Evolutionary conservation across 92 coral and sea anemone genomes (phyloP), one percentile per base, ranked within the genome.

Genomic region (Bergia sp.): DNA sequence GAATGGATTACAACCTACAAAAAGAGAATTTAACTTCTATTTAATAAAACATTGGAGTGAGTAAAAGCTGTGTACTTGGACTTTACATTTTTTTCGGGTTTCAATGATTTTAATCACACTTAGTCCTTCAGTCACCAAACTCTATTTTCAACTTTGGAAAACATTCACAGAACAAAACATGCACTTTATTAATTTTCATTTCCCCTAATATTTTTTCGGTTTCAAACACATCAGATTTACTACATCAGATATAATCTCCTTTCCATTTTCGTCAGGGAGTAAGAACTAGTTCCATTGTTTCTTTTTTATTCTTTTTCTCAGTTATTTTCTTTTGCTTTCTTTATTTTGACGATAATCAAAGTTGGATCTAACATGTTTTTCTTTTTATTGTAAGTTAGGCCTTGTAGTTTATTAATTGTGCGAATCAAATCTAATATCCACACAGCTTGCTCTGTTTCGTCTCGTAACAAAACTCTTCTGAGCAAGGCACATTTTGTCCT

Each of bases 1-100:
- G 98, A 95, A 79, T 94, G 94, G 64, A 91, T 91, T 7, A 89
- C 53, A 37, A 92, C 89, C 91, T 92, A 82, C 69, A 67, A 86
- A 9, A 50, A 50, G 45, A 64, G 36, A 40, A 55, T 55, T 0
- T 6, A 36, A 36, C 42, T 40, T 3, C 37, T 40, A 23, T 79
- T 79, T 61, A 79, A 20, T 49, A 13, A n/a, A 79, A 72, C 15
- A 9, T 36, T 53, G 58, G 58, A 53, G 58, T 53, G 23, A 21
- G 7, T 18, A 21, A 61, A 61, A 5, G 69, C 69, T 1, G 69
- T 16, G 29, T 18, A 61, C 58, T 53, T 53, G 10, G 58, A 53
- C 58, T 53, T 53, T 53, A 53, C 2, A 20, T 18, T 16, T 61
- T 61, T 61, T 57, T 16, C 50, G 8, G 50, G 8, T 45, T 45